Base-by-base conservation (phyloP, 2,113 vertebrate genomes). In the Sardina pilchardus region DNA sequence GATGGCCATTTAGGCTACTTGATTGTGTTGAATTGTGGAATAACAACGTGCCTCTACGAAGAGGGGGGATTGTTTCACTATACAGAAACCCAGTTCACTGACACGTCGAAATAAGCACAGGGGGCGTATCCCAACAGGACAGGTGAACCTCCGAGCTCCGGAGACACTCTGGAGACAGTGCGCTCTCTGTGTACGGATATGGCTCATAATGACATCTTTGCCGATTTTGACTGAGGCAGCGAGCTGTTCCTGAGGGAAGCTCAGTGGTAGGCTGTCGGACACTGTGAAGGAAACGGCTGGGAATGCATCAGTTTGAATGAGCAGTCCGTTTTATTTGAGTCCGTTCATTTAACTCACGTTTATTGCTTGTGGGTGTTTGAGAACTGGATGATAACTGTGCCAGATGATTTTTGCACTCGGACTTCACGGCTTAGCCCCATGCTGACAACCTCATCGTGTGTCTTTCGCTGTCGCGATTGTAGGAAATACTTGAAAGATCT, bases 401-500 rank as follows among this genome's bases (percentile, higher is more conserved):
- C 30, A 4, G 71, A 78, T 78, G 34, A 78, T 78, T 36, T 36
- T 78, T 78, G 34, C 71, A 17, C 30, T 78, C 71, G 71, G 71
- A 78, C 71, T 36, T 78, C 30, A 78, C 71, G 16, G 71, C 30
- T 34, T 39, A 17, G 71, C 21, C 26, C 43, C 42, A 6, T 85
- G n/a, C 81, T 80, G 50, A 81, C 50, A 3, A 78, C 3, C 83
- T 30, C 63, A 30, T 34, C 30, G 71, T 34, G 30, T 78, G 63
- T 83, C 45, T 75, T 53, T 10, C 10, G 45, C 9, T 81, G 86
- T 43, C 53, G 50, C 4, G 39, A 42, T 56, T 82, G 39, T 14
- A 84, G 21, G 78, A 63, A 88, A 82, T 14, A 86, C 87, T 3
- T 88, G 89, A 84, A 86, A 84, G 88, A 90, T 86, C 75, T 36